These are phyloP conservation scores for Corvus cornix DNA, from an alignment of 2,113 vertebrate genomes.

Conservation along the genomic window DNA sequence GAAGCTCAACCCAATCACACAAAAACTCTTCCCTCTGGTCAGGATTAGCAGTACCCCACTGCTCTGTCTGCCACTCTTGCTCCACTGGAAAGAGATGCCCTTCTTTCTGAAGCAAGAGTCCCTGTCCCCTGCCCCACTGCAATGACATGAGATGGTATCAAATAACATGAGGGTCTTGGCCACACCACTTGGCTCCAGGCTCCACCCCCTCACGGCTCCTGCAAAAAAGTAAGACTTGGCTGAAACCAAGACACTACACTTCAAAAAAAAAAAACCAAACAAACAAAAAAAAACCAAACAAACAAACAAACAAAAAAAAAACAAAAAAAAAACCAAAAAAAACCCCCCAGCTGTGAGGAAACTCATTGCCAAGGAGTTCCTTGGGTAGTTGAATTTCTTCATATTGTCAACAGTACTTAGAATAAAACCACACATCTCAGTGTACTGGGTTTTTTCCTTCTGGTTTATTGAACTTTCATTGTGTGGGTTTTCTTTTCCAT, in stretches of 20 bases:
- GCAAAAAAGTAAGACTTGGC: background rate
- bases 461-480: background rate
- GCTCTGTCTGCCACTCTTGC: background rate
- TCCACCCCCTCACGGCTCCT: background rate
- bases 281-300: no score
- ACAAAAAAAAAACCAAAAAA: no score
- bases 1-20: background rate
- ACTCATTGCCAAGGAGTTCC: constrained; percentile 24
- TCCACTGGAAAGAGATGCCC: background rate
- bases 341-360: background rate
- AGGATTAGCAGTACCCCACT: no score
- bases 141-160: background rate
- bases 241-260: background rate
- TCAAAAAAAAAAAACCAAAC: background rate
- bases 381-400: constrained; percentile 23
- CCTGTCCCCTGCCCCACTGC: no score
- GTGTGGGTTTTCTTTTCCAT: background rate
- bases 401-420: background rate
- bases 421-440: constrained; percentile 13
- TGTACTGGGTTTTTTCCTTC: background rate
- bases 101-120: background rate
- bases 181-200: background rate
- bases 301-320: no score
- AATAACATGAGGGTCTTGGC: background rate
- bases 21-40: rapidly evolving